These are phyloP conservation scores for Spea multiplicata DNA, from an alignment of 2,113 vertebrate genomes.

Conservation along the genomic window DNA sequence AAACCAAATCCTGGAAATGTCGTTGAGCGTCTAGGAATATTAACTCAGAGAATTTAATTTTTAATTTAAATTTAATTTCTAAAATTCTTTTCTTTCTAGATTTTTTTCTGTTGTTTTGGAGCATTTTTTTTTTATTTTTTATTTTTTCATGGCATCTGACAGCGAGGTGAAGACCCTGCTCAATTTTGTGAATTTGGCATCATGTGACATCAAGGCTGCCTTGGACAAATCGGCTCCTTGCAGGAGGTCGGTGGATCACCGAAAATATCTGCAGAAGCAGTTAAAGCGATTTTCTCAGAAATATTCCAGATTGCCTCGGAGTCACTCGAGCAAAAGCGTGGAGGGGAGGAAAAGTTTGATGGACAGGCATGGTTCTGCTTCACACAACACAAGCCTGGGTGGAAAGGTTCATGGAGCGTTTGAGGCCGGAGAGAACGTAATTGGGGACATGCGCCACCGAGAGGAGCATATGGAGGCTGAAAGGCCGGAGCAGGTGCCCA, in stretches of 20 bases:
- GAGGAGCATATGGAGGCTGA: conserved; percentile 53
- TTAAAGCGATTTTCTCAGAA: conserved; percentile 95
- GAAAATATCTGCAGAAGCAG: conserved; percentile 97
- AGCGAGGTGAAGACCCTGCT: conserved; percentile 95
- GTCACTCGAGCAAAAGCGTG: conserved; percentile 65
- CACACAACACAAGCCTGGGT: conserved; percentile 4
- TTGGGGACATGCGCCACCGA: conserved; percentile 46
- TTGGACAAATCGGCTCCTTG: conserved; percentile 95
- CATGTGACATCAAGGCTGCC: conserved; percentile 96
- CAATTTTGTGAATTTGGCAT: conserved; percentile 96
- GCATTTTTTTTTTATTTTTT: background rate
- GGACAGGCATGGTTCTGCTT: conserved; percentile 51
- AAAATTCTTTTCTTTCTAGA: background rate
- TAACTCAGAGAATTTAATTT: too few relatives aligned
- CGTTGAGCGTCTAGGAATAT: too few relatives aligned
- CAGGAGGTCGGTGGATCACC: conserved; percentile 93
- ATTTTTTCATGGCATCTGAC: conserved; percentile 83
- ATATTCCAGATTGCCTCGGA: conserved; percentile 81
- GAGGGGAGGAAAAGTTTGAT: conserved; percentile 66
- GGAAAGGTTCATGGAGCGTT: conserved; percentile 56
- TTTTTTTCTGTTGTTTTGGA: background rate
- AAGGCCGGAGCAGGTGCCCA: conserved; percentile 82
- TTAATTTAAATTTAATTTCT: background rate
- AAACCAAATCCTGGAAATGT: too few relatives aligned
- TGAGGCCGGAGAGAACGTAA: conserved; percentile 51